phyloP scores from a whole-genome alignment of 2,113 vertebrate species.

The Eurypyga helias region DNA sequence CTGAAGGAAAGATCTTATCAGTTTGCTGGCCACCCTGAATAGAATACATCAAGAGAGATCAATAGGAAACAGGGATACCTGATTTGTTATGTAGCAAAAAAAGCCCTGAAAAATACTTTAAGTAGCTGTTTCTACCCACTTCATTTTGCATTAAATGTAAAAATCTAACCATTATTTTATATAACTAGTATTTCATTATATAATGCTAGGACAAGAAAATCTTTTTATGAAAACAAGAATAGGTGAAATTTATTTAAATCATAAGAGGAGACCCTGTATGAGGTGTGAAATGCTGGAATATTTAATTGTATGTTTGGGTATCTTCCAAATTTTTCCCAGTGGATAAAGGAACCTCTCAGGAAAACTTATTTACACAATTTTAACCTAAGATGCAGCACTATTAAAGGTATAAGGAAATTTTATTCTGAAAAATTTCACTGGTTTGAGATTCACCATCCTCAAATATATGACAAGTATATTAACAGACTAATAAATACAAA shows the following conservation, averaged over 20 bases:
- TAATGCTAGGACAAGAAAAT: background rate
- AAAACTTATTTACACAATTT: background rate
- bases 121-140: background rate
- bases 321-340: background rate
- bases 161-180: background rate
- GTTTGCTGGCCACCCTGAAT: slow-evolving; percentile 53
- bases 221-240: background rate
- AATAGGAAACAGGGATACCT: slow-evolving; percentile 29
- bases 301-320: background rate
- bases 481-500: background rate
- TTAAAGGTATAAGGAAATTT: background rate
- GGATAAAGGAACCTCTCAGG: background rate
- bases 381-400: background rate
- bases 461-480: background rate
- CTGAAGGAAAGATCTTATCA: slow-evolving; percentile 62
- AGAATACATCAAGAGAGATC: slow-evolving; percentile 35
- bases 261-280: background rate
- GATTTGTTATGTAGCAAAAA: background rate
- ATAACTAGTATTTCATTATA: background rate
- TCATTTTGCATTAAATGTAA: background rate
- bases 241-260: background rate
- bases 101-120: background rate
- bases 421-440: background rate
- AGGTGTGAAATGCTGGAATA: background rate
- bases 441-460: background rate